Evolutionary conservation across 1,140 invertebrate species (phyloP).

Genomic region (Lepidurus couesii): DNA sequence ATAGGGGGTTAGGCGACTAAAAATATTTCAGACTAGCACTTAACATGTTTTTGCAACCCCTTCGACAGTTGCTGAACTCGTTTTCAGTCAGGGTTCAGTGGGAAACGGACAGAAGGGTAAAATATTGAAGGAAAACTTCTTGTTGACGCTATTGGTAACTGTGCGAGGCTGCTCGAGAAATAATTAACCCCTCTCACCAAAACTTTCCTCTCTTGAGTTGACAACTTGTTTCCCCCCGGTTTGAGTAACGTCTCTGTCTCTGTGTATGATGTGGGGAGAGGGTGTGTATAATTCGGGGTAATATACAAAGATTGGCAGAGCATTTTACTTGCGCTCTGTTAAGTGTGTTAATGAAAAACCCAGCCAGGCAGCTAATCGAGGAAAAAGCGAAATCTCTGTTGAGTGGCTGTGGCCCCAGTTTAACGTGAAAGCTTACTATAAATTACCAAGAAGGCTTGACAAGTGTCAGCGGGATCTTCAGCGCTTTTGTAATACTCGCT

Average conservation of each 20-base stretch:
- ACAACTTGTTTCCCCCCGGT: not conserved
- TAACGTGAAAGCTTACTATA: not conserved
- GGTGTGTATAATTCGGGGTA: not conserved
- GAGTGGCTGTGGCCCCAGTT: not conserved
- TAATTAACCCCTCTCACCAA: not conserved
- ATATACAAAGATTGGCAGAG: not conserved
- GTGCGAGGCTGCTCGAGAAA: no score
- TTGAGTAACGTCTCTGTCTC: not conserved
- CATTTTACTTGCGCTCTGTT: not conserved
- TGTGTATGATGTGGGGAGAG: not conserved
- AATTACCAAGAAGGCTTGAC: slow-evolving; percentile 6
- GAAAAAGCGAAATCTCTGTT: not conserved
- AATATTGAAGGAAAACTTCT: no score
- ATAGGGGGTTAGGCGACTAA: no score
- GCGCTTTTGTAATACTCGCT: slow-evolving; percentile 8
- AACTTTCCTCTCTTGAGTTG: not conserved
- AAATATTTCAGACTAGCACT: no score
- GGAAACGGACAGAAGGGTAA: no score
- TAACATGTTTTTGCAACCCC: no score
- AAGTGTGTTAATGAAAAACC: not conserved
- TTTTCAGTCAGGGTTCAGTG: no score
- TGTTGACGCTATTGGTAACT: no score
- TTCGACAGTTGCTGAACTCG: no score
- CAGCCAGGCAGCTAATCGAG: not conserved
- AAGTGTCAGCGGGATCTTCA: not conserved